phyloP scores from a whole-genome alignment of 2,888 invertebrate species.

The Epiblema foenella region DNA sequence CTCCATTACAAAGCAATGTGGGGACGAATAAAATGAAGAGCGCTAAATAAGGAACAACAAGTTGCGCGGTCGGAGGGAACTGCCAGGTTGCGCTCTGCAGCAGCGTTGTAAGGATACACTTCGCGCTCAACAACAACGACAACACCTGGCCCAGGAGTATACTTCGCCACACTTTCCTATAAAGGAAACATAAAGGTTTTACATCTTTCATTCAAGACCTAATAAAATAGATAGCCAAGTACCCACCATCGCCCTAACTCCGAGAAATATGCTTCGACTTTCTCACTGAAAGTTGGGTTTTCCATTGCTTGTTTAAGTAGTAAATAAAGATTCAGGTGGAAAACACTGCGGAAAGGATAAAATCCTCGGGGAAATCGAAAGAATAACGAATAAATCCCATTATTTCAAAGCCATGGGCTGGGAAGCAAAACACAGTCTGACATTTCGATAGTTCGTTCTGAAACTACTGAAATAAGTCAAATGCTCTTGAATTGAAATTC shows the following conservation, averaged over 20 bases:
- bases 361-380: slow-evolving; percentile 47
- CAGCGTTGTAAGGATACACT: slow-evolving; percentile 89
- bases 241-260: slow-evolving; percentile 89
- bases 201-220: slow-evolving; percentile 20
- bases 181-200: slow-evolving; percentile 47
- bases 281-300: slow-evolving; percentile 85
- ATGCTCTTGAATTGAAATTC: neutral
- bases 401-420: slow-evolving; percentile 52
- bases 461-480: slow-evolving; percentile 12
- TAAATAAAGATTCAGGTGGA: slow-evolving; percentile 48
- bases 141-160: slow-evolving; percentile 90
- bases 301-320: slow-evolving; percentile 63
- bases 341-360: slow-evolving; percentile 46
- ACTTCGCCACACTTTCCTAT: slow-evolving; percentile 89
- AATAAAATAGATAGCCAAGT: slow-evolving; percentile 41
- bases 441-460: slow-evolving; percentile 47
- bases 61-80: slow-evolving; percentile 91
- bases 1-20: slow-evolving; percentile 89
- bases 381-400: slow-evolving; percentile 50
- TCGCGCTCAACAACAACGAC: slow-evolving; percentile 90
- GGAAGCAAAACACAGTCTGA: slow-evolving; percentile 57
- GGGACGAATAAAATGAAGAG: slow-evolving; percentile 91
- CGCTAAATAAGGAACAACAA: slow-evolving; percentile 91
- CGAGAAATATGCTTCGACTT: slow-evolving; percentile 87
- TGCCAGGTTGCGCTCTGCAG: slow-evolving; percentile 88